Evolutionary conservation across 2,113 vertebrate species (phyloP), one percentile per base, ranked within the genome.

Genomic region (Synchiropus splendidus): DNA sequence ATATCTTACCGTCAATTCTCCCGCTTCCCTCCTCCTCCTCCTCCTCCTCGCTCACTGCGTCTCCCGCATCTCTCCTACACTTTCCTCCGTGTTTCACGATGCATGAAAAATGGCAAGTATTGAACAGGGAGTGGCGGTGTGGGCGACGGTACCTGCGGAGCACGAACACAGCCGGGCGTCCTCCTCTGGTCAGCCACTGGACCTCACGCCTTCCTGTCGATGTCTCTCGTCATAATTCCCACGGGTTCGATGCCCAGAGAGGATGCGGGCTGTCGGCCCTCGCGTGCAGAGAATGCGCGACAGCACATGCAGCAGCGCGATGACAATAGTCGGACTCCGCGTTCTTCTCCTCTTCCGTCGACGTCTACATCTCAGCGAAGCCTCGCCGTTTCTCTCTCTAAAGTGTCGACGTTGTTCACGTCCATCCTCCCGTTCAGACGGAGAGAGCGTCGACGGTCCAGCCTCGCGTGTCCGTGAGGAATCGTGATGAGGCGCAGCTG

Each of bases 1-100:
- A 78, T 70, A 71, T 78, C 72, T 79, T 79, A 79, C 79, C 79
- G 74, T 82, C 74, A 76, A 72, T 74, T 61, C 72, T 63, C 70
- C 53, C 64, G 61, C 52, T 73, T 72, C 64, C 57, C 55, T 39
- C 40, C 41, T 52, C 18, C 39, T 31, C 30, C 42, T 32, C 32
- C 48, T 68, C 68, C 60, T 72, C 61, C 63, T 67, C 63, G 42
- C 61, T 75, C 69, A 82, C 71, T 80, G 80, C 75, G 77, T 80
- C 74, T 82, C 68, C 70, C n/a, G 60, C 74, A 78, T 78, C 56
- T 54, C 62, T 64, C 60, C 64, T 60, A 59, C 43, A n/a, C n/a
- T 58, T 51, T 58, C 56, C 45, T 46, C 60, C 43, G 31, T 58
- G 53, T 39, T 17, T 47, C 42, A 67, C 65, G 45, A 62, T 54